Base-by-base conservation (phyloP, 1,140 invertebrate species). In the Diorhabda elongata region DNA sequence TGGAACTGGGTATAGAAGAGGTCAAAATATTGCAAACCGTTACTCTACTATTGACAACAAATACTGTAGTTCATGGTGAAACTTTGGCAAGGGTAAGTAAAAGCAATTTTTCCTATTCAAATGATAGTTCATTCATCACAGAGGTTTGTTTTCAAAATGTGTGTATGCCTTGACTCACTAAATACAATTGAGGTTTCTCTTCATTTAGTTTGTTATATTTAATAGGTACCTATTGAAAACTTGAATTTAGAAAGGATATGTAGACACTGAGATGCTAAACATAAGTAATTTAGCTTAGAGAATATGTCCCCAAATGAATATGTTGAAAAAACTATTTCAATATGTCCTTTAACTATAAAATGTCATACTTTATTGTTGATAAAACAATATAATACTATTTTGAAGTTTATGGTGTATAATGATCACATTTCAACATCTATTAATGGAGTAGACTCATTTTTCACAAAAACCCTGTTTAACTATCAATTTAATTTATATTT, bases 11-110 rank as follows among this genome's bases (percentile, higher is more conserved):
- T 4, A 90, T 92, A 44, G 93, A 99, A 81, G 97, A 99, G 85
- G 89, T 99, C 8, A 97, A 97, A 86, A 88, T 99, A 66, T 84
- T 99, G 61, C 98, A 99, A 82, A 98, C 96, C 42, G 93, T 97
- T 7, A 97, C 97, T 6, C 82, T 98, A 9, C 83, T 99, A 45
- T 86, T 99, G 8, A 98, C 96, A 6, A 98, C 95, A 9, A 98
- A 96, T 74, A 88, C 92, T 71, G 85, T 98, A 58, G 96, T 98
- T 44, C 93, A 95, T 82, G 96, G 96, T 61, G 94, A 97, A 75
- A 92, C 91, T 41, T 83, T 99, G 64, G 93, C 97, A 58, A 96
- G 92, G 84, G 93, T 95, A 83, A 82, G 82, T 73, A 42, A 43
- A 42, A 7, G 44, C 42, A 5, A 0, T 52, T 26, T 26, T 26